phyloP scores from a whole-genome alignment of 2,113 vertebrate genomes.

The Protomyctophum bolini region DNA sequence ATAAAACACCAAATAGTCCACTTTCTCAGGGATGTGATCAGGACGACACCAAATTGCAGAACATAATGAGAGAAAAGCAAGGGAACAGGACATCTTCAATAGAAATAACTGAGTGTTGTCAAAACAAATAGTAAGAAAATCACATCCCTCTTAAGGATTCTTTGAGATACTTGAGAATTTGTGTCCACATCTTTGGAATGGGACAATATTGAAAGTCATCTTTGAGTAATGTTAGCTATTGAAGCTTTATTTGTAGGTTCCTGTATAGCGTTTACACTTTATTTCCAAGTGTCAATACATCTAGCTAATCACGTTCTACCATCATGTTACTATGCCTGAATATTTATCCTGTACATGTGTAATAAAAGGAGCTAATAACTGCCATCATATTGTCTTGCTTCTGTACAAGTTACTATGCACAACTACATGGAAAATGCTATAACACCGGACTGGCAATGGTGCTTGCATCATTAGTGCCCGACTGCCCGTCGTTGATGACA shows the following conservation, averaged over 20 bases:
- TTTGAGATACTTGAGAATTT: background rate
- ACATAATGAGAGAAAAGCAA: background rate
- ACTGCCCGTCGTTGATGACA: no score
- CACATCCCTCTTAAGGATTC: background rate
- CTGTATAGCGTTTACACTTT: conserved; percentile 7
- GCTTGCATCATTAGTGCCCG: no score
- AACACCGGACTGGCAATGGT: no score
- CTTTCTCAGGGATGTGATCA: conserved; percentile 69
- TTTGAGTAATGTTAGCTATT: conserved; percentile 16
- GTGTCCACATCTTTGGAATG: conserved; percentile 14
- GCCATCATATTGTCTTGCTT: background rate
- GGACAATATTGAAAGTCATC: conserved; percentile 20
- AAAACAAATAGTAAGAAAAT: background rate
- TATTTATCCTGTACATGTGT: conserved; percentile 57
- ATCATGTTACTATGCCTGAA: conserved; percentile 28
- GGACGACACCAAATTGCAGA: conserved; percentile 18
- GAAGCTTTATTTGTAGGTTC: conserved; percentile 28
- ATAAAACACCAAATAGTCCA: conserved; percentile 5
- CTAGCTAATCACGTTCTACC: conserved; percentile 35
- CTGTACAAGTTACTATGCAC: background rate
- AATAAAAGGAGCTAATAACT: conserved; percentile 6
- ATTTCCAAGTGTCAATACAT: conserved; percentile 20
- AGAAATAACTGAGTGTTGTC: background rate
- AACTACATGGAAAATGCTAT: no score
- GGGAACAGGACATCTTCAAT: background rate